These are phyloP conservation scores for Scopus umbretta DNA, from an alignment of 2,113 vertebrate genomes.

Conservation along the genomic window DNA sequence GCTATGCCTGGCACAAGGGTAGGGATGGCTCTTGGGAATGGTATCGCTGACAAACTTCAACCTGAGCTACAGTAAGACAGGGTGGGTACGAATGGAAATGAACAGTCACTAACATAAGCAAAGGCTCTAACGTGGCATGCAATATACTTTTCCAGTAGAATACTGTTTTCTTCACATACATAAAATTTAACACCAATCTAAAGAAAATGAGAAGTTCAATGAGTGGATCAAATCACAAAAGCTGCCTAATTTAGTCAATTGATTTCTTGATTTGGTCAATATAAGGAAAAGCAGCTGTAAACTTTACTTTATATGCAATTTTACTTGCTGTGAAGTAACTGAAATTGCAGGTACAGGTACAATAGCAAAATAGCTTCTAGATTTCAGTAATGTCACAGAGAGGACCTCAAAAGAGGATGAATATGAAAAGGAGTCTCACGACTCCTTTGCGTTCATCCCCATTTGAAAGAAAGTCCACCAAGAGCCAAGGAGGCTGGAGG, in stretches of 20 bases:
- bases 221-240: not conserved
- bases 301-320: not conserved
- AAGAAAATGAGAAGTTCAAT: not conserved
- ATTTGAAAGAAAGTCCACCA: not conserved
- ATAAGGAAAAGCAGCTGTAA: not conserved
- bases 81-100: not conserved
- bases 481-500: not conserved
- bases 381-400: not conserved
- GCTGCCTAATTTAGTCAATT: fast-evolving
- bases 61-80: not conserved
- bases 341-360: not conserved
- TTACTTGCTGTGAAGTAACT: not conserved
- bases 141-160: not conserved
- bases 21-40: not conserved
- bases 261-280: not conserved
- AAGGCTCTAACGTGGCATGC: fast-evolving
- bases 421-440: not conserved
- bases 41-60: not conserved
- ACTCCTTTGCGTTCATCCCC: not conserved
- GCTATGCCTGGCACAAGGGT: fast-evolving
- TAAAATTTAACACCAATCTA: not conserved
- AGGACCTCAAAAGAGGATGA: not conserved
- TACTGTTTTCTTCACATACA: not conserved
- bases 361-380: not conserved
- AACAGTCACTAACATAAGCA: fast-evolving